A percentile compares a stretch with the other conserved stretches of the same genome.
Conservation (phyloP, 1,140 invertebrate species). For the Drosophila kohkoa region DNA sequence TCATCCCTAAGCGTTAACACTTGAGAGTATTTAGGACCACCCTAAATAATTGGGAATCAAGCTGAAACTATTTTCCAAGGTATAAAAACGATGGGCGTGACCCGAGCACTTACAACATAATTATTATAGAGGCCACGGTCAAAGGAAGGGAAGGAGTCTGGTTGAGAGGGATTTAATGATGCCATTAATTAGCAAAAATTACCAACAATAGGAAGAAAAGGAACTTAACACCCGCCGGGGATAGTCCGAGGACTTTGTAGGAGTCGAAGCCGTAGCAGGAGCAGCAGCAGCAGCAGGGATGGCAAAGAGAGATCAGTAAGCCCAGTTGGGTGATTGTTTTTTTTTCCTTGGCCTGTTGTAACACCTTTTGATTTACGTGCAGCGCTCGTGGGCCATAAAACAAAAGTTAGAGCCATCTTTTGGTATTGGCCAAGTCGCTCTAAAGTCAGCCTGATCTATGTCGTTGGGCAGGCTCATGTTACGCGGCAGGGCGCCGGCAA, state of each 20-base stretch:
- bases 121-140: constrained; percentile 48
- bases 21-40: constrained; percentile 37
- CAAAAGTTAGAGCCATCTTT: constrained; percentile 63
- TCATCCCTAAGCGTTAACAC: constrained; percentile 1
- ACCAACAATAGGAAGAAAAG: constrained; percentile 54
- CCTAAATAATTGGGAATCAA: not conserved
- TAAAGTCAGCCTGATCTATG: constrained; percentile 50
- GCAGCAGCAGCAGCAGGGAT: not conserved
- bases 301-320: constrained; percentile 6
- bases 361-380: constrained; percentile 79
- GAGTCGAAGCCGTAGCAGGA: not conserved
- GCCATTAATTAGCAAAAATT: constrained; percentile 79
- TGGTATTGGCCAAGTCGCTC: constrained; percentile 16
- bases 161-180: constrained; percentile 58
- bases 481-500: constrained; percentile 71
- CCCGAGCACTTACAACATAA: constrained; percentile 71
- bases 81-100: constrained; percentile 50
- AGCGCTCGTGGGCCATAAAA: constrained; percentile 66
- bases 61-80: constrained; percentile 15
- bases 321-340: constrained; percentile 18
- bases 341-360: constrained; percentile 45
- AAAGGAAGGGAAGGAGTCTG: not conserved
- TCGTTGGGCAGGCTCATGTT: constrained; percentile 48
- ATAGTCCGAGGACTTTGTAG: not conserved
- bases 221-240: constrained; percentile 45